Percentiles rank a stretch among this genome's conserved stretches.
phyloP scores from a whole-genome alignment of 2,888 invertebrate species.

The Temnothorax ravouxi region DNA sequence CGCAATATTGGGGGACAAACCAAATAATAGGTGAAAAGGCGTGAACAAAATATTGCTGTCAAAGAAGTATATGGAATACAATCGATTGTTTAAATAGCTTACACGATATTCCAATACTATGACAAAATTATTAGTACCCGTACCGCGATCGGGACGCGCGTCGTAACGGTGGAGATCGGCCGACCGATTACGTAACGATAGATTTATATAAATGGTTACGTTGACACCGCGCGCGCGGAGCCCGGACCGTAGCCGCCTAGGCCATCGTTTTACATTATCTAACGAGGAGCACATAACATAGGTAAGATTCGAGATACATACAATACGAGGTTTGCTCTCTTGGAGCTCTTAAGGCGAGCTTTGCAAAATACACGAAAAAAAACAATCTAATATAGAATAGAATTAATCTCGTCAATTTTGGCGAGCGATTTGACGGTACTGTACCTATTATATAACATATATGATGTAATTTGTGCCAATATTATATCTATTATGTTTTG shows the following conservation, averaged over 20 bases:
- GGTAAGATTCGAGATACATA: slow-evolving; percentile 54
- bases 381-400: background rate
- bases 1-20: background rate
- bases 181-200: slow-evolving; percentile 84
- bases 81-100: background rate
- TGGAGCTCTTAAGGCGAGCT: slow-evolving; percentile 9
- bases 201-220: slow-evolving; percentile 87
- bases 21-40: background rate
- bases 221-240: slow-evolving; percentile 82
- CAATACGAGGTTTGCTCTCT: slow-evolving; percentile 44
- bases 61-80: background rate
- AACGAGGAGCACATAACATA: slow-evolving; percentile 74
- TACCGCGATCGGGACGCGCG: slow-evolving; percentile 36
- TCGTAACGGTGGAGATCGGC: slow-evolving; percentile 79
- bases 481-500: slow-evolving; percentile 4
- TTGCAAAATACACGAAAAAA: background rate
- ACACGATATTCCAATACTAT: background rate
- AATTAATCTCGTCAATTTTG: background rate
- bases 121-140: background rate
- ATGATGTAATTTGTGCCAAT: slow-evolving; percentile 22
- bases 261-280: slow-evolving; percentile 81
- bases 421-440: slow-evolving; percentile 4
- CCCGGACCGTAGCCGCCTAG: slow-evolving; percentile 73
- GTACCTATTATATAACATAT: slow-evolving; percentile 23
- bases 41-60: background rate